phyloP scores from a whole-genome alignment of 2,797 vertebrate species.

The Labroides dimidiatus region DNA sequence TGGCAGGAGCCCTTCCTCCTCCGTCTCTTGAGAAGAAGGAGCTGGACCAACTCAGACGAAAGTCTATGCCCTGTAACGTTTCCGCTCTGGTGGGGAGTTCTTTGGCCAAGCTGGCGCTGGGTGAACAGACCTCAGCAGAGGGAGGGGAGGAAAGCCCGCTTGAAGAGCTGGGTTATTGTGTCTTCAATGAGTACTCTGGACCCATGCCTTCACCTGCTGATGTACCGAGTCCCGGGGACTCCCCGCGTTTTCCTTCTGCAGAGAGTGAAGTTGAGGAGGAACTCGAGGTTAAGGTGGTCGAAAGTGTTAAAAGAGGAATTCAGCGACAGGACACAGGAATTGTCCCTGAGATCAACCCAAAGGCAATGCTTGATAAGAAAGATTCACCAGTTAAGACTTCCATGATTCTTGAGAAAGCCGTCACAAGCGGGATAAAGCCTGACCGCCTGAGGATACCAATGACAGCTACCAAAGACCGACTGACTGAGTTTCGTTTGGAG shows the following conservation, averaged over 20 bases:
- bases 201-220: conserved; percentile 92
- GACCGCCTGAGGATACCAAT: conserved; percentile 78
- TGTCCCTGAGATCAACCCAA: conserved; percentile 41
- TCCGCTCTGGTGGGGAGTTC: conserved; percentile 66
- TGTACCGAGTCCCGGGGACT: conserved; percentile 69
- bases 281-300: conserved; percentile 4
- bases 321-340: conserved; percentile 28
- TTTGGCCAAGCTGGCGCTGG: conserved; percentile 67
- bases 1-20: conserved; percentile 88
- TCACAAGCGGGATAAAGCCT: conserved; percentile 72
- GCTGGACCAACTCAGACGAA: conserved; percentile 82
- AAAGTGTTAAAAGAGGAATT: conserved; percentile 23
- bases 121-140: conserved; percentile 42
- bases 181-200: conserved; percentile 91
- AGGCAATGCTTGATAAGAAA: conserved; percentile 61
- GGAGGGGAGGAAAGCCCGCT: conserved; percentile 84
- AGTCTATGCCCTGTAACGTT: conserved; percentile 82
- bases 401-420: conserved; percentile 76
- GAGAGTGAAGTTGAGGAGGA: conserved; percentile 58
- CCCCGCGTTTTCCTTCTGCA: conserved; percentile 63
- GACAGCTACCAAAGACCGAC: conserved; percentile 68
- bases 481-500: conserved; percentile 75
- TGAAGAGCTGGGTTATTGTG: conserved; percentile 90
- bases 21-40: conserved; percentile 83
- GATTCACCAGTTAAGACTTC: conserved; percentile 59